Evolutionary conservation across 2,888 invertebrate species (phyloP), one percentile per base, ranked within the genome.

Genomic region (Griposia aprilina): DNA sequence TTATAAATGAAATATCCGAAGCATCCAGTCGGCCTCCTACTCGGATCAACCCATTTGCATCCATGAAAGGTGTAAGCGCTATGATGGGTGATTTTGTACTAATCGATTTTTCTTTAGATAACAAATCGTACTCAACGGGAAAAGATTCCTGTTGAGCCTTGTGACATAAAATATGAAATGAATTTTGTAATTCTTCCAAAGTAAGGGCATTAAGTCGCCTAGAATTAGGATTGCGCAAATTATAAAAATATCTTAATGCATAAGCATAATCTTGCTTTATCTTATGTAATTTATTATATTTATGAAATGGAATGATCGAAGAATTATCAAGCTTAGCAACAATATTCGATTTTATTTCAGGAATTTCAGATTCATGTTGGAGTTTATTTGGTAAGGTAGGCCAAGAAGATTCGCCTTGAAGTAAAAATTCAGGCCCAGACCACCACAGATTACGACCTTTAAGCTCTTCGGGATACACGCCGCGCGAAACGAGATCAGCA

Each of bases 401-500:
- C n/a, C n/a, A n/a, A n/a, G n/a, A n/a, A 23, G 26, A 48, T 48
- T 66, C 66, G 3, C 11, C n/a, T 66, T 48, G 66, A 45, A 66
- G 66, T 48, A 48, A n/a, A 45, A 66, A 66, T 48, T 66, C 26
- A 10, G 66, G 66, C 26, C 48, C 66, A 8, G 26, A 66, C 26
- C 20, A 52, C 67, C 50, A 67, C 67, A 67, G 50, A 67, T 30
- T 66, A 48, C 66, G 30, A 45, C n/a, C 48, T 17, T 52, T 36
- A 8, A 69, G n/a, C n/a, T 69, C 55, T 23, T 55, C n/a, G 45
- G 69, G 41, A 55, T 55, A 69, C 1, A 69, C 69, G 8, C 69
- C 55, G 36, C 41, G 69, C 20, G 36, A 69, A 15, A 69, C 69
- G 69, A 55, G 69, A 55, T 69, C 65, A 45, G 65, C 26, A 45